Evolutionary conservation across 2,113 vertebrate species (phyloP), one percentile per base, ranked within the genome.

Genomic region (Gavialis gangeticus): DNA sequence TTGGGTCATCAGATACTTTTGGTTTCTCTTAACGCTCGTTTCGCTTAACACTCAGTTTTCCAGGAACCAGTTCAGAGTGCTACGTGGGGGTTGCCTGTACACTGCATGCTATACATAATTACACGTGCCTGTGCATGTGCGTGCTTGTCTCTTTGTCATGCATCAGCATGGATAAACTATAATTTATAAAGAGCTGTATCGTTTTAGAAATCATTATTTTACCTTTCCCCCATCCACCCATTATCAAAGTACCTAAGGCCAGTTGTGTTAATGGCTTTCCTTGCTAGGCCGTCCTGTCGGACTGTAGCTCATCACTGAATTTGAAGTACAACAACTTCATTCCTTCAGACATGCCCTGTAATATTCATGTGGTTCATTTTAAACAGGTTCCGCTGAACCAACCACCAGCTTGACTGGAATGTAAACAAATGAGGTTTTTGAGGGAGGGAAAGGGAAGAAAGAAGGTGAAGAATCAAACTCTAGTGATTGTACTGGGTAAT

Each of bases 381-480:
- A 67, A 54, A 25, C 28, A 46, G 46, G 21, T 71, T 92, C 1
- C 0, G 64, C 69, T 85, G 60, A 12, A 0, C 15, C 6, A 6
- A 56, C 4, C 10, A 19, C 27, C 87, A 58, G n/a, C 1, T 2
- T 0, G 2, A 66, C 89, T 90, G 87, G 69, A 96, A 96, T 91
- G 84, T 85, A 88, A 92, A 88, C 79, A 93, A 93, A 63, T 66
- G 79, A 93, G 22, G 16, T 2, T 37, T 85, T 25, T 18, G 56
- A 0, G 0, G 11, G 19, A 0, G 46, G 22, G 34, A 73, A 2
- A 83, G 73, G 84, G 73, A 55, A 37, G 84, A 85, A 93, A n/a
- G 56, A 95, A 91, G 90, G 82, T 91, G 85, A 93, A 91, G 91
- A 90, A 95, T 88, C 25, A 84, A 80, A 55, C 82, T 89, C 58